Evolutionary conservation across 2,888 invertebrate genomes (phyloP).

Genomic region (Diarsia dahlii): DNA sequence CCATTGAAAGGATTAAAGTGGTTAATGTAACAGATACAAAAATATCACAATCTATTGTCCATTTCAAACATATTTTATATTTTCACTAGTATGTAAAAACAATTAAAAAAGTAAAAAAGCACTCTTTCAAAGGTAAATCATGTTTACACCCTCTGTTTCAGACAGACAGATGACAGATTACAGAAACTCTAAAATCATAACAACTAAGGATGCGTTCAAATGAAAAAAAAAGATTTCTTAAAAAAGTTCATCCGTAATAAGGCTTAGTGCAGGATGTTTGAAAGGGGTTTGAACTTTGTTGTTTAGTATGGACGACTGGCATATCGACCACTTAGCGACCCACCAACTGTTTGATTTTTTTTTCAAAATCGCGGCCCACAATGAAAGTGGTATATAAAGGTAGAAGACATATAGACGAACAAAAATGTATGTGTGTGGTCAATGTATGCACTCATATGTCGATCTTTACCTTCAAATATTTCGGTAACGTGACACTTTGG

Average conservation of each 20-base stretch:
- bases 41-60: conserved; percentile 63
- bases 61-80: conserved; percentile 59
- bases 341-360: no score
- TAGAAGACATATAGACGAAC: no score
- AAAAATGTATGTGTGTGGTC: no score
- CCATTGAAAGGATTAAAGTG: conserved; percentile 84
- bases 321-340: no score
- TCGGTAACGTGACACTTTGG: no score
- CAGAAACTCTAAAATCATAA: conserved; percentile 48
- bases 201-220: conserved; percentile 67
- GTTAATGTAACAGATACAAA: conserved; percentile 47
- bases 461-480: no score
- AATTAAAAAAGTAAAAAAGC: conserved; percentile 73
- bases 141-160: conserved; percentile 84
- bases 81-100: conserved; percentile 65
- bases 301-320: no score
- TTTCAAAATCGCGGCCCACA: no score
- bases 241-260: background rate
- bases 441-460: no score
- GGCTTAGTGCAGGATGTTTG: background rate
- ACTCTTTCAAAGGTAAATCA: conserved; percentile 73
- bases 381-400: no score
- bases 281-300: background rate
- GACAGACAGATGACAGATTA: conserved; percentile 67
- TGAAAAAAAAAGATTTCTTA: background rate